phyloP scores from a whole-genome alignment of 2,797 vertebrate species.

The Catostomus latipinnis region DNA sequence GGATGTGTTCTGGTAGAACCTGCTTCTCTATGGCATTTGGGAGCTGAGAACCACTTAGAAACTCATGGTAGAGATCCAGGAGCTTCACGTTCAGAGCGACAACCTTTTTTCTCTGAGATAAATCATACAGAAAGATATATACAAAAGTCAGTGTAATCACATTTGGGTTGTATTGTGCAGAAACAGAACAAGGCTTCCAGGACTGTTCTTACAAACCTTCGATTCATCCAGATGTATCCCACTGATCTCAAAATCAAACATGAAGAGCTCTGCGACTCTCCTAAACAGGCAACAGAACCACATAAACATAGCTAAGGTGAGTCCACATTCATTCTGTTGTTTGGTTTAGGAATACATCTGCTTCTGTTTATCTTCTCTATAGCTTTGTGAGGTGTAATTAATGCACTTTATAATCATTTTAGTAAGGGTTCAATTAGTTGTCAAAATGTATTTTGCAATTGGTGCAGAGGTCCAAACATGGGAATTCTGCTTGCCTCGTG shows the following conservation, averaged over 20 bases:
- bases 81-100: constrained; percentile 90
- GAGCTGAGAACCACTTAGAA: constrained; percentile 85
- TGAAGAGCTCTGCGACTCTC: constrained; percentile 93
- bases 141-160: background rate
- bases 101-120: constrained; percentile 84
- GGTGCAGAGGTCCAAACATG: background rate
- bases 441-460: too few species aligned
- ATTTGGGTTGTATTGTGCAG: background rate
- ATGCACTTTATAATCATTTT: background rate
- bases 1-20: constrained; percentile 85
- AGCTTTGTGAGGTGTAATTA: background rate
- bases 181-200: too few species aligned
- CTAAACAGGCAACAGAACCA: constrained; percentile 66
- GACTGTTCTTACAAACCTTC: constrained; percentile 75
- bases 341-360: background rate
- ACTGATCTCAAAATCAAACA: constrained; percentile 99
- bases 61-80: constrained; percentile 88
- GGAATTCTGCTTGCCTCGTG: constrained; percentile 75
- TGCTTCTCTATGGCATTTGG: constrained; percentile 87
- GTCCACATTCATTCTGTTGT: background rate
- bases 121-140: constrained; percentile 9
- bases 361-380: background rate
- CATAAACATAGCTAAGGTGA: background rate
- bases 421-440: background rate
- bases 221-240: constrained; percentile 95